phyloP scores from a whole-genome alignment of 2,888 invertebrate species.

The Catonia carolina region DNA sequence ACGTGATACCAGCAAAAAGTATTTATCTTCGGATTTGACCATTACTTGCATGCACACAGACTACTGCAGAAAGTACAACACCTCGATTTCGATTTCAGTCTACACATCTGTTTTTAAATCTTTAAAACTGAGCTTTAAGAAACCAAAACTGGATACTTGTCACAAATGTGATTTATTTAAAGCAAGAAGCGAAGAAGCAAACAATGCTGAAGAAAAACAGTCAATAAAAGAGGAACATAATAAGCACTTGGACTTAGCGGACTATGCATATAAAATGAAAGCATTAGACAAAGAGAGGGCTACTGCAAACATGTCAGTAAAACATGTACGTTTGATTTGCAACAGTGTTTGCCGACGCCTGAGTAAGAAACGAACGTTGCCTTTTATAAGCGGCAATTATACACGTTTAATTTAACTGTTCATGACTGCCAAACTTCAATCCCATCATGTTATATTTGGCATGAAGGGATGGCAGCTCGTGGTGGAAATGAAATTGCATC shows the following conservation, averaged over 20 bases:
- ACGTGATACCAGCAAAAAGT: no score
- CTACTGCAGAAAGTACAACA: no score
- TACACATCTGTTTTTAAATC: no score
- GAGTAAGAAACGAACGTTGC: slow-evolving; percentile 7
- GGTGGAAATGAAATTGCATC: slow-evolving; percentile 36
- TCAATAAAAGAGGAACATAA: background rate
- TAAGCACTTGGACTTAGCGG: slow-evolving; percentile 2
- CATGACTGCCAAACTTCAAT: slow-evolving; percentile 6
- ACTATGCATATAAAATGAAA: slow-evolving; percentile 17
- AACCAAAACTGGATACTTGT: no score
- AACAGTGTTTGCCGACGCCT: slow-evolving; percentile 24
- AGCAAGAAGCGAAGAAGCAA: slow-evolving; percentile 11
- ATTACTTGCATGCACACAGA: no score
- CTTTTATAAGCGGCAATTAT: slow-evolving; percentile 17
- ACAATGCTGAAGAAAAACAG: background rate
- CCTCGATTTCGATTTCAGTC: no score
- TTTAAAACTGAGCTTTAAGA: no score
- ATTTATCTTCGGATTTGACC: no score
- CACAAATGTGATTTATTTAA: no score
- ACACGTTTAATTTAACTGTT: slow-evolving; percentile 10
- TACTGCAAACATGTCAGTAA: slow-evolving; percentile 7
- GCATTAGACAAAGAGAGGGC: slow-evolving; percentile 16
- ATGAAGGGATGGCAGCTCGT: slow-evolving; percentile 27
- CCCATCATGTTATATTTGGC: slow-evolving; percentile 30
- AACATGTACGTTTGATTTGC: slow-evolving; percentile 21